Percentiles rank a stretch among this genome's conserved stretches.
phyloP scores from a whole-genome alignment of 2,113 vertebrate species.

The Lonchura striata region DNA sequence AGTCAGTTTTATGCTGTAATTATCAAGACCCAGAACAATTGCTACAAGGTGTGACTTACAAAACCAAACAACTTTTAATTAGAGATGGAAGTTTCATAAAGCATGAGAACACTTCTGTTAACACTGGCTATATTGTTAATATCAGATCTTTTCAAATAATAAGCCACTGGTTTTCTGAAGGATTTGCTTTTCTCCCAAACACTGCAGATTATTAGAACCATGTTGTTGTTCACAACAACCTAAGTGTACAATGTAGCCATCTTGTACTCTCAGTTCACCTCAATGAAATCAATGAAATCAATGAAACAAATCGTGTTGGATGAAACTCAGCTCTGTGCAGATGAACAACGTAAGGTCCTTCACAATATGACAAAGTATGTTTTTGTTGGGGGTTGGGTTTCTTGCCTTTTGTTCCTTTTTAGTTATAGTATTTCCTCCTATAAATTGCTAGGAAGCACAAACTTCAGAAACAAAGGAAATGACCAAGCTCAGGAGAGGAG shows the following conservation, averaged over 20 bases:
- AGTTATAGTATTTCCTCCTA: neutral
- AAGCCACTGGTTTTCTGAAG: neutral
- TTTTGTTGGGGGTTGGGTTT: neutral
- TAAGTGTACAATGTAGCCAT: neutral
- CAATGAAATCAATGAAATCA: constrained; percentile 9
- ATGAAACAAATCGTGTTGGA: neutral
- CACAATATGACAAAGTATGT: neutral
- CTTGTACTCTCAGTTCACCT: neutral
- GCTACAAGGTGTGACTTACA: neutral
- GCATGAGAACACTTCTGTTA: neutral
- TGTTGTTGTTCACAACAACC: neutral
- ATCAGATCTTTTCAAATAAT: neutral
- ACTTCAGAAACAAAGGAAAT: neutral
- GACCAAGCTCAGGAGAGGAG: neutral
- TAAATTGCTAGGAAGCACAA: neutral
- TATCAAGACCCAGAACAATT: neutral
- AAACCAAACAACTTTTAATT: constrained; percentile 22
- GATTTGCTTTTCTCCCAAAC: neutral
- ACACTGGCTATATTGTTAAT: neutral
- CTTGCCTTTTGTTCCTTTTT: neutral
- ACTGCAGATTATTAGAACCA: neutral
- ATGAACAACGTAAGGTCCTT: neutral
- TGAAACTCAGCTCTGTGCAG: neutral
- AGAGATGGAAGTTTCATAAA: neutral
- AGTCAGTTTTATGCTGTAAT: neutral